Evolutionary conservation across 1,140 invertebrate species (phyloP), one percentile per base, ranked within the genome.

Genomic region (Drosophila saltans): DNA sequence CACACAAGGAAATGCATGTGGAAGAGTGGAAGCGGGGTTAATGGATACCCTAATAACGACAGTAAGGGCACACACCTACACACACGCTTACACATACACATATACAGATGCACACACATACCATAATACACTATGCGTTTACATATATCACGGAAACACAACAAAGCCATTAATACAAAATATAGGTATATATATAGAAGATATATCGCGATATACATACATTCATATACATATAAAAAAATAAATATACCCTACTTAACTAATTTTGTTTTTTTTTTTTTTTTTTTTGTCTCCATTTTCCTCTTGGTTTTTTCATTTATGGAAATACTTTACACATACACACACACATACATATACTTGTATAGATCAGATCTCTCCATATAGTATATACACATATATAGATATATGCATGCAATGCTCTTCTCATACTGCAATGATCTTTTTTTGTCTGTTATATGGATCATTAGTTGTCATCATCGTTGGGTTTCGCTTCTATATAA

Each of bases 61-160:
- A 6, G 4, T 36, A 68, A 30, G 55, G 41, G 72, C 75, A 69
- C 59, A 36, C 33, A 36, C 6, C 33, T 48, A 40, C 10, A 70
- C 16, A 40, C 60, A 64, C 68, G 59, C 55, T 60, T 45, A 55
- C 11, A 68, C 8, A 56, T 24, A 79, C 39, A 55, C 48, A 57
- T 56, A 52, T 16, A 57, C 39, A 52, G 45, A 30, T 4, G 28
- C 6, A 5, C 4, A 57, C n/a, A 63, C 48, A 48, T 21, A 58
- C 24, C 41, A 52, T 52, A 52, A 39, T 36, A 69, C 72, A 66
- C 68, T 79, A 86, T 80, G 83, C 80, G 80, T 83, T 89, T 80
- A 88, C 84, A 88, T 80, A 80, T 88, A 88, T 88, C 84, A 89
- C 83, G 85, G 66, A 88, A 88, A 88, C 84, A 88, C 84, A 88